Evolutionary conservation across 2,113 vertebrate species (phyloP).

Genomic region (Myotis davidii): DNA sequence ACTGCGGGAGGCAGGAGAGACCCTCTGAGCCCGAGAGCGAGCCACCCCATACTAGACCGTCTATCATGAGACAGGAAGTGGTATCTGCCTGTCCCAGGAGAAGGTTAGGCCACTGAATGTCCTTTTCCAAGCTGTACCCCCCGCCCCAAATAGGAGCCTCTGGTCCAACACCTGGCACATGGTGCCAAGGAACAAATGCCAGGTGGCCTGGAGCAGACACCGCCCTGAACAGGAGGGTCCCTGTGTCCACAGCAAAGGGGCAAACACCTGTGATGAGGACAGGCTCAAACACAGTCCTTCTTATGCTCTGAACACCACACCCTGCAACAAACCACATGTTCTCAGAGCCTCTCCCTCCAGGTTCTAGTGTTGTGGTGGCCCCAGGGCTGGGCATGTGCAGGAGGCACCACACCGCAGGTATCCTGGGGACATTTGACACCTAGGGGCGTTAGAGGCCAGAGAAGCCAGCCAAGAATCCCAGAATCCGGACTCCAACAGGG

Average conservation of each 20-base stretch:
- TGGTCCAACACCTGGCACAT: fast-evolving
- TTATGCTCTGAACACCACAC: background rate
- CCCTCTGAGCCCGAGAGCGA: fast-evolving
- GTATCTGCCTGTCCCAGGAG: background rate
- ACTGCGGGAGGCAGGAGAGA: slow-evolving; percentile 82
- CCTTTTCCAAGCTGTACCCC: background rate
- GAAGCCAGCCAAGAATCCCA: background rate
- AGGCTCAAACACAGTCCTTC: background rate
- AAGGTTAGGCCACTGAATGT: background rate
- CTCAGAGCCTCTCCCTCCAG: background rate
- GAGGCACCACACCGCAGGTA: fast-evolving
- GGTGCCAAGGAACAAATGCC: background rate
- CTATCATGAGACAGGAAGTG: background rate
- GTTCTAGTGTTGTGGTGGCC: background rate
- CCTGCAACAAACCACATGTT: background rate
- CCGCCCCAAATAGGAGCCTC: background rate
- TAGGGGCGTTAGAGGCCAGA: background rate
- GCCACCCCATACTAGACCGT: background rate
- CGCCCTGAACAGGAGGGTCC: background rate
- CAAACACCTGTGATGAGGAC: background rate
- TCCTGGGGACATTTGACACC: background rate
- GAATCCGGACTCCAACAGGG: background rate
- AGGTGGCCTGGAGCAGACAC: fast-evolving
- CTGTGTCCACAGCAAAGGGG: too few relatives aligned
- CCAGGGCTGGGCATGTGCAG: background rate